phyloP scores from a whole-genome alignment of 23 tunicate genomes.

The Aplidium turbinatum region DNA sequence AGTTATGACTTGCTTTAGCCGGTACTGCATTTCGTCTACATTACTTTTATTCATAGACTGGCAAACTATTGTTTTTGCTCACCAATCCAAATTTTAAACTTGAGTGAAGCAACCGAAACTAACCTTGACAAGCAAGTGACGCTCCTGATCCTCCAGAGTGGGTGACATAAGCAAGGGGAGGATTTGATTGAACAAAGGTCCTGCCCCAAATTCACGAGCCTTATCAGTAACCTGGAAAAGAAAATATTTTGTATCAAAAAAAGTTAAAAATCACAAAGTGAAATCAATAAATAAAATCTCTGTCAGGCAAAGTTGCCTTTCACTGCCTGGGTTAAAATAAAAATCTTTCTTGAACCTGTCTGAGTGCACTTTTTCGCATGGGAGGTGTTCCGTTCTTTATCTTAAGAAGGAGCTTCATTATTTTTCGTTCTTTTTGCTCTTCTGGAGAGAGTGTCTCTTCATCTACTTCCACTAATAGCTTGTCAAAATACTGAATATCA shows the following conservation, averaged over 20 bases:
- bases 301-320: background rate
- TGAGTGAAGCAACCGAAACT: too few relatives aligned
- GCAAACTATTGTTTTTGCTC: too few relatives aligned
- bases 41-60: too few relatives aligned
- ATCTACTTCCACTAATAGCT: slow-evolving; percentile 94
- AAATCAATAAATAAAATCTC: background rate
- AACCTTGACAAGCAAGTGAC: slow-evolving; percentile 95
- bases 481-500: slow-evolving; percentile 99
- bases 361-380: slow-evolving; percentile 95
- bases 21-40: too few relatives aligned
- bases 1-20: too few relatives aligned
- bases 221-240: slow-evolving; percentile 77
- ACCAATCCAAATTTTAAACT: too few relatives aligned
- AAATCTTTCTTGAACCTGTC: slow-evolving; percentile 56
- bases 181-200: slow-evolving; percentile 98
- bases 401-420: slow-evolving; percentile 93
- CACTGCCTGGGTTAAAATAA: background rate
- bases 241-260: background rate
- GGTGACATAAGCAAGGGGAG: slow-evolving; percentile 98
- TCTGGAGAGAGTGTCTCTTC: slow-evolving; percentile 91
- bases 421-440: slow-evolving; percentile 92
- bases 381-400: slow-evolving; percentile 99
- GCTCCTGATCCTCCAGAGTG: slow-evolving; percentile 97
- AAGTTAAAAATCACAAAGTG: background rate
- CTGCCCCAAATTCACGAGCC: slow-evolving; percentile 99